phyloP scores from a whole-genome alignment of 2,888 invertebrate species.

The Polia nebulosa region DNA sequence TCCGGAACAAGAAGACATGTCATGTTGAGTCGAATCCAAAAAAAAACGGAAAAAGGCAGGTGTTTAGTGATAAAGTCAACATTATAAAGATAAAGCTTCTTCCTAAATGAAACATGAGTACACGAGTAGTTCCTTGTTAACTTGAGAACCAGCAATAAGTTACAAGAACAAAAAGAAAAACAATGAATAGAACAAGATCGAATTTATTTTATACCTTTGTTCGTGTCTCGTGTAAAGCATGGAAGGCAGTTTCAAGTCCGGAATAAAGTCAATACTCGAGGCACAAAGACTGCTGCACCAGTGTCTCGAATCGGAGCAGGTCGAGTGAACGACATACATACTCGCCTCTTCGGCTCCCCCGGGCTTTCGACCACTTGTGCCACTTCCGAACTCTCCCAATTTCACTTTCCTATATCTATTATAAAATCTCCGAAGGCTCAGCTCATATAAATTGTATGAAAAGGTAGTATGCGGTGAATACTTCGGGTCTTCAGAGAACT shows the following conservation, averaged over 20 bases:
- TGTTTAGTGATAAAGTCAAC: background rate
- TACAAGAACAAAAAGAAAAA: background rate
- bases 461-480: constrained; percentile 43
- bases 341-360: constrained; percentile 23
- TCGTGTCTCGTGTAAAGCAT: constrained; percentile 9
- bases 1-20: background rate
- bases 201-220: constrained; percentile 3
- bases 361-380: constrained; percentile 42
- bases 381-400: constrained; percentile 43
- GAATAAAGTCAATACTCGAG: constrained; percentile 21
- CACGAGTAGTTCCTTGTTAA: background rate
- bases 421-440: constrained; percentile 51
- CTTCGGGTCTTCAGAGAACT: constrained; percentile 27
- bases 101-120: background rate
- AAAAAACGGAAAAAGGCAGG: too few species aligned
- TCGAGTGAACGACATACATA: constrained; percentile 44
- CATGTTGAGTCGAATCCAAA: too few species aligned
- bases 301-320: constrained; percentile 28
- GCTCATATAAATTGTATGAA: constrained; percentile 55
- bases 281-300: constrained; percentile 24
- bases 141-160: background rate
- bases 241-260: background rate
- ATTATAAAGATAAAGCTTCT: background rate
- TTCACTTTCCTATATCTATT: constrained; percentile 58
- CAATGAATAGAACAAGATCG: background rate